Evolutionary conservation across 2,888 invertebrate species (phyloP), one percentile per base, ranked within the genome.

Genomic region (Drosophila anceps): DNA sequence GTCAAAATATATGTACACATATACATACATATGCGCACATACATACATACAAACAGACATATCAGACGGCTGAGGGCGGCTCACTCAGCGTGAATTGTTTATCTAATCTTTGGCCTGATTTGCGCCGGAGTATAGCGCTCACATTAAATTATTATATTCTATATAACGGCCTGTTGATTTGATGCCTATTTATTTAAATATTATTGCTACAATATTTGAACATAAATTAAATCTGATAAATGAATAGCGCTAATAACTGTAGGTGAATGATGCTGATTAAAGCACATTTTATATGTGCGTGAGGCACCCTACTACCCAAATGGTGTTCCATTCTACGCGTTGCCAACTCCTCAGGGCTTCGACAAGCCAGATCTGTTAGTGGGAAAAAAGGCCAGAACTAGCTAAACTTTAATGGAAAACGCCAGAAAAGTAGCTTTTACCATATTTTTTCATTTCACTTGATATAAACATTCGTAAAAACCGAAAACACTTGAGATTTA

Each of bases 81-180:
- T 81, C 81, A 72, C 37, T 67, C 24, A 48, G 33, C 53, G n/a
- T 61, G 57, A 62, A 39, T 27, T 35, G 13, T 75, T 70, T 69
- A 73, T 77, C 81, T 78, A 68, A 78, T 81, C 78, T 65, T 41
- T 66, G 39, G 44, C 57, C 57, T 43, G 59, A 67, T 61, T 66
- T 64, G 29, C 18, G 20, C 31, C 13, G n/a, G 39, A 13, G 39
- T 15, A 33, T 18, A 12, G 27, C 18, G 20, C 18, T 20, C 27
- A 44, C 27, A 35, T 18, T 18, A n/a, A 27, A 18, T 13, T 29
- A n/a, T 8, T 33, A 35, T 44, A 58, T 44, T 61, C 12, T 18
- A 20, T 44, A 15, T 62, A 27, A 35, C 18, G 27, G n/a, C 9
- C n/a, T 60, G 37, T 39, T 60, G 39, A 39, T 33, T 33, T 15